Conservation (phyloP, 2,888 invertebrate species). For the Sylvicola cinctus region DNA sequence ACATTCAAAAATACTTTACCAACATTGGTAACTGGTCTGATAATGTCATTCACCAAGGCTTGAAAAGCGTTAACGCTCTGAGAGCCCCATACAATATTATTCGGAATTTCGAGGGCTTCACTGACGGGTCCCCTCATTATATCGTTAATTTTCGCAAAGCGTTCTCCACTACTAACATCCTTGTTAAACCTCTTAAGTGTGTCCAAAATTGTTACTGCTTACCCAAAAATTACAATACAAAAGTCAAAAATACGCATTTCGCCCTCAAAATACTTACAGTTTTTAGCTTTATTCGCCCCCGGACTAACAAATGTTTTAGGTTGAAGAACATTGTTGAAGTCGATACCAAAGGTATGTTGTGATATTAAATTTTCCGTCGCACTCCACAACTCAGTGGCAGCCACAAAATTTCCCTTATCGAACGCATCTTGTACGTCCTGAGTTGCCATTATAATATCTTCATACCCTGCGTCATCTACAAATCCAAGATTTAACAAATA, state of each 20-base stretch:
- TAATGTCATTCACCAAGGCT: conserved; percentile 42
- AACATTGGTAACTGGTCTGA: conserved; percentile 54
- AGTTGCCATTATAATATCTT: neutral
- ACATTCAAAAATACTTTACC: conserved; percentile 25
- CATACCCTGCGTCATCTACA: neutral
- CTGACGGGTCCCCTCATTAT: conserved; percentile 58
- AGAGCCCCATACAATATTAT: conserved; percentile 41
- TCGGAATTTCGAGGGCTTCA: conserved; percentile 39
- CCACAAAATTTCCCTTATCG: neutral
- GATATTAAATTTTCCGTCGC: neutral
- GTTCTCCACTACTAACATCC: too few species aligned
- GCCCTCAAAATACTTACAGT: neutral
- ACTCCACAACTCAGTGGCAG: neutral
- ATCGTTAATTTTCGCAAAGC: conserved; percentile 20
- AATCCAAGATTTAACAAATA: conserved; percentile 13
- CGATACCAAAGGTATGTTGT: neutral
- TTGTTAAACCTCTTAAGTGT: too few species aligned
- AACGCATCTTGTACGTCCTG: neutral
- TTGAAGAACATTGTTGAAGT: conserved; percentile 14
- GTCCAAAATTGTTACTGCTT: too few species aligned
- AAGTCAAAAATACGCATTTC: too few species aligned
- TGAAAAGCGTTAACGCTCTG: conserved; percentile 38
- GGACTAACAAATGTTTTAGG: neutral
- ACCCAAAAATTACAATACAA: too few species aligned
- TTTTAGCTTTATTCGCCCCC: neutral